Evolutionary conservation across 2,113 vertebrate species (phyloP).

Genomic region (Neotragus pygmaeus): DNA sequence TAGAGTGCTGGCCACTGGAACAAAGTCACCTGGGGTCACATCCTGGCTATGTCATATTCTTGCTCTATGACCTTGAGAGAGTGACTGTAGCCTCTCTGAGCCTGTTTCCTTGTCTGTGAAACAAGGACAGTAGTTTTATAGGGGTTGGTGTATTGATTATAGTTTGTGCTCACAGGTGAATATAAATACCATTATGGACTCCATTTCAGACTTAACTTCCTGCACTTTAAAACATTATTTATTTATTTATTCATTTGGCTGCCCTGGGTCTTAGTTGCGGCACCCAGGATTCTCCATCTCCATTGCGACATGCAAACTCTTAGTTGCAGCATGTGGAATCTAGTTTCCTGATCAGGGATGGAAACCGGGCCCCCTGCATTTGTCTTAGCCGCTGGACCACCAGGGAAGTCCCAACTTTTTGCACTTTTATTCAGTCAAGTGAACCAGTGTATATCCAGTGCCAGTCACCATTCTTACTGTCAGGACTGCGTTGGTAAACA

Average conservation of each 20-base stretch:
- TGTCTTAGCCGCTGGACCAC: not conserved
- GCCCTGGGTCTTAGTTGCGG: not conserved
- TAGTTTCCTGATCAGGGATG: not conserved
- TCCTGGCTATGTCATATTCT: not conserved
- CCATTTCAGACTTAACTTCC: not conserved
- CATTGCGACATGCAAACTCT: accelerated
- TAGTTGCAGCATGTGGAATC: not conserved
- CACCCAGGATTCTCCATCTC: not conserved
- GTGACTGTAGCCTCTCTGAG: not conserved
- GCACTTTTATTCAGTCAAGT: not conserved
- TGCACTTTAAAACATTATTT: not conserved
- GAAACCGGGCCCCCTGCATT: not conserved
- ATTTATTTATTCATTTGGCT: not conserved
- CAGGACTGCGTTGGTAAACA: not conserved
- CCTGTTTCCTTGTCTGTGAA: not conserved
- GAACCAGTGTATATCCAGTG: not conserved
- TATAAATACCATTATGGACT: not conserved
- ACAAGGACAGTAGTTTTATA: not conserved
- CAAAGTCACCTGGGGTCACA: not conserved
- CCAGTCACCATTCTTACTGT: not conserved
- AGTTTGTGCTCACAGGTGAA: not conserved
- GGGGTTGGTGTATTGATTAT: not conserved
- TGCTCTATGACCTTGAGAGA: not conserved
- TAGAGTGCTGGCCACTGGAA: not conserved
- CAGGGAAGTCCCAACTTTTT: not conserved